Evolutionary conservation across 2,888 invertebrate genomes (phyloP).

Genomic region (Agrotis exclamationis): DNA sequence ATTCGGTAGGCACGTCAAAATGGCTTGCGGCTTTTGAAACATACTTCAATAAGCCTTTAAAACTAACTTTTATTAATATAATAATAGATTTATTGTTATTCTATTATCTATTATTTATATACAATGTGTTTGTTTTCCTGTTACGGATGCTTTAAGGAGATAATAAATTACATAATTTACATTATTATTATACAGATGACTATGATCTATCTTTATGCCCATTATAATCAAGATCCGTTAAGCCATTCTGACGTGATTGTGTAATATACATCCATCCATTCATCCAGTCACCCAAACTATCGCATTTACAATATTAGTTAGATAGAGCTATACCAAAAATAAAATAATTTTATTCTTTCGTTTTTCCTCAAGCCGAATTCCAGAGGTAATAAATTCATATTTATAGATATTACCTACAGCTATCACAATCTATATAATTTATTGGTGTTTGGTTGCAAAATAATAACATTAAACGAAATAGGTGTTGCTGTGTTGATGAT

Average conservation of each 20-base stretch:
- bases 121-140: too few species aligned
- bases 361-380: neutral
- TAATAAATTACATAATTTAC: too few species aligned
- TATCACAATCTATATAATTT: slow-evolving; percentile 20
- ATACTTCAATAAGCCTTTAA: neutral
- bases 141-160: too few species aligned
- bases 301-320: too few species aligned
- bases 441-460: slow-evolving; percentile 6
- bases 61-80: neutral
- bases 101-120: too few species aligned
- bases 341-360: neutral
- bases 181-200: neutral
- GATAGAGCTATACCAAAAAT: neutral
- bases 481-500: neutral
- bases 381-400: slow-evolving; percentile 21
- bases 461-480: too few species aligned
- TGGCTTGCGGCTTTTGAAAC: neutral
- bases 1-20: neutral
- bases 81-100: slow-evolving; percentile 17
- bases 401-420: slow-evolving; percentile 28
- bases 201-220: neutral
- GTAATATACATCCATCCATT: too few species aligned
- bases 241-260: too few species aligned
- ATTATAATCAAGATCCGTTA: too few species aligned
- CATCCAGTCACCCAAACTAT: too few species aligned